These are phyloP conservation scores for Calosoma granatense DNA, from an alignment of 1,140 invertebrate genomes.

Conservation along the genomic window DNA sequence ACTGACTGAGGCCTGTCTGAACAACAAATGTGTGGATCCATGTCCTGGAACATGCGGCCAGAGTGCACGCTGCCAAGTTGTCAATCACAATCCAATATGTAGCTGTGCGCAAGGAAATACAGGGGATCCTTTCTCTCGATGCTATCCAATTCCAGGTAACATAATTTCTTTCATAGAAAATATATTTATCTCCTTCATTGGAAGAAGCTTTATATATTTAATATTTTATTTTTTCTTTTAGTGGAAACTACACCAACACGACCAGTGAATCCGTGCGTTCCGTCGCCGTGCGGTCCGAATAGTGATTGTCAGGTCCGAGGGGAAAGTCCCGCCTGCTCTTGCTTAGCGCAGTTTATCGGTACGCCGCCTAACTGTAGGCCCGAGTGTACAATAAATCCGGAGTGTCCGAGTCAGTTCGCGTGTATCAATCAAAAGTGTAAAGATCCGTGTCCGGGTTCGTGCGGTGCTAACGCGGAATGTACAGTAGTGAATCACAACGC, in stretches of 20 bases:
- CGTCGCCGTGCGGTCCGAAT: conserved; percentile 73
- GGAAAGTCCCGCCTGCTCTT: conserved; percentile 66
- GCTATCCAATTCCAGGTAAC: conserved; percentile 42
- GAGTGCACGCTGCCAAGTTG: conserved; percentile 60
- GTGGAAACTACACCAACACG: conserved; percentile 26
- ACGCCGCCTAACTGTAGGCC: conserved; percentile 71
- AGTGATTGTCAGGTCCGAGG: conserved; percentile 62
- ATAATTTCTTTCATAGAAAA: conserved; percentile 17
- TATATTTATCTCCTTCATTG: conserved; percentile 30
- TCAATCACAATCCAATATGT: conserved; percentile 68
- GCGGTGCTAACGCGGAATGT: conserved; percentile 73
- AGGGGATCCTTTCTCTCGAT: conserved; percentile 60
- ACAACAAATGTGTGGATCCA: conserved; percentile 59
- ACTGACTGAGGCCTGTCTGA: conserved; percentile 53
- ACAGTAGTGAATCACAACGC: conserved; percentile 71
- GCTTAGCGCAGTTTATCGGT: conserved; percentile 64
- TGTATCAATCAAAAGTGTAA: conserved; percentile 72
- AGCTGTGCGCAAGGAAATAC: conserved; percentile 55
- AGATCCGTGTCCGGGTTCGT: conserved; percentile 77
- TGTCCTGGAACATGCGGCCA: conserved; percentile 63
- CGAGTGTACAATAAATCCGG: conserved; percentile 72
- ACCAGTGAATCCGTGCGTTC: conserved; percentile 55
- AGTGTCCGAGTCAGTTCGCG: conserved; percentile 65
- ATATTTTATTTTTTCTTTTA: conserved; percentile 20
- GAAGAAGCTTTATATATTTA: conserved; percentile 47